These are phyloP conservation scores for Dicrurus megarhynchus DNA, from an alignment of 2,113 vertebrate genomes.

Conservation along the genomic window DNA sequence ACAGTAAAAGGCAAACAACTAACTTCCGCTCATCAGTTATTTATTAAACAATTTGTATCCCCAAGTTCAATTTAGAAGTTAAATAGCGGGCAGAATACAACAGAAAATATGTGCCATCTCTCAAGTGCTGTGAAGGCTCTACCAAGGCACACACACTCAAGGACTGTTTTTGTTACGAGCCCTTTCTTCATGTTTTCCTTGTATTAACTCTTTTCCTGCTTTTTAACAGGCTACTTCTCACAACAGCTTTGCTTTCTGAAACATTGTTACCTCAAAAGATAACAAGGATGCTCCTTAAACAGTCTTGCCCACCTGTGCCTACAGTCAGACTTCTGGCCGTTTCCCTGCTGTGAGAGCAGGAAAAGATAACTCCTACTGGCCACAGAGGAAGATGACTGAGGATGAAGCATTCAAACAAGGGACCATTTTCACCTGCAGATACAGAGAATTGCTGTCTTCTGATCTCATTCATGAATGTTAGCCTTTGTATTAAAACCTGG, in stretches of 20 bases:
- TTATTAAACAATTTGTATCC: background rate
- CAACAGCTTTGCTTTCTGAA: background rate
- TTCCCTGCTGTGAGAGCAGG: background rate
- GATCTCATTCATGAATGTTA: accelerated
- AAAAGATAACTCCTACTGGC: background rate
- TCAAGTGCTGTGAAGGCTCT: background rate
- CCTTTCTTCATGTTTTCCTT: background rate
- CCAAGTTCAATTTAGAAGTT: background rate
- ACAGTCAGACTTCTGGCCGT: background rate
- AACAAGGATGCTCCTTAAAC: background rate
- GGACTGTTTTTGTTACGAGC: background rate
- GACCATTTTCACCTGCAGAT: background rate
- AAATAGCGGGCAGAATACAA: background rate
- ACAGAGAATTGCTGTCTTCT: background rate
- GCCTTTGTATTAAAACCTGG: background rate
- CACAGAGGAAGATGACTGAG: background rate
- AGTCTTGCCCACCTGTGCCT: background rate
- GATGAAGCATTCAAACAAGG: background rate
- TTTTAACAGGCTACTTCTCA: background rate
- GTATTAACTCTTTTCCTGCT: background rate
- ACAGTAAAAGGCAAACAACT: background rate
- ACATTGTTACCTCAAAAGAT: background rate
- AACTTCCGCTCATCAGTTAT: background rate
- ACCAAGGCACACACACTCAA: background rate
- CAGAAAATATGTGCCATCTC: background rate